Evolutionary conservation across 2,113 vertebrate species (phyloP).

Genomic region (Toxostoma redivivum): DNA sequence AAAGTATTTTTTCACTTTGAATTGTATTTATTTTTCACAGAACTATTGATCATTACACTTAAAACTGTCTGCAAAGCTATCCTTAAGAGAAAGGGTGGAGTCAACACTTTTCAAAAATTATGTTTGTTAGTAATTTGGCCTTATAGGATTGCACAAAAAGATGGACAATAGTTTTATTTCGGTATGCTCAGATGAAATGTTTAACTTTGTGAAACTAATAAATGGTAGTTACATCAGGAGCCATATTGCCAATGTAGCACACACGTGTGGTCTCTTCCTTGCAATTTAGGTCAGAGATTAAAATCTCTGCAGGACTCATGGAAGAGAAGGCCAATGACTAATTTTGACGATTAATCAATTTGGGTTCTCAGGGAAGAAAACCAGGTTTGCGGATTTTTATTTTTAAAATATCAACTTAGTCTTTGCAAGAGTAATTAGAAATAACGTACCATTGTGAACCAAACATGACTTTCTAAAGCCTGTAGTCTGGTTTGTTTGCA

Average conservation of each 20-base stretch:
- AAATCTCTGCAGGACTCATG: background rate
- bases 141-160: background rate
- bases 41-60: background rate
- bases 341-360: background rate
- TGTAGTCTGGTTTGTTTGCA: background rate
- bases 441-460: background rate
- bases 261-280: background rate
- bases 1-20: background rate
- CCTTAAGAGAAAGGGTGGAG: background rate
- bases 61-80: background rate
- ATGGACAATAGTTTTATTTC: background rate
- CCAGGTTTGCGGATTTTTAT: background rate
- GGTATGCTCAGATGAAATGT: background rate
- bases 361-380: background rate
- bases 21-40: background rate
- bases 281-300: background rate
- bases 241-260: background rate
- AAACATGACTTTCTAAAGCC: background rate
- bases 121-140: background rate
- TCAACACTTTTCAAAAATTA: background rate
- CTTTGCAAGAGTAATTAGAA: constrained; percentile 50
- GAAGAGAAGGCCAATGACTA: background rate
- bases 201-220: background rate
- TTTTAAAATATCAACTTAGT: background rate
- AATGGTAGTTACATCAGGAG: background rate